Conservation (phyloP, 2,888 invertebrate species). For the Chaetogeoica ovagalla region DNA sequence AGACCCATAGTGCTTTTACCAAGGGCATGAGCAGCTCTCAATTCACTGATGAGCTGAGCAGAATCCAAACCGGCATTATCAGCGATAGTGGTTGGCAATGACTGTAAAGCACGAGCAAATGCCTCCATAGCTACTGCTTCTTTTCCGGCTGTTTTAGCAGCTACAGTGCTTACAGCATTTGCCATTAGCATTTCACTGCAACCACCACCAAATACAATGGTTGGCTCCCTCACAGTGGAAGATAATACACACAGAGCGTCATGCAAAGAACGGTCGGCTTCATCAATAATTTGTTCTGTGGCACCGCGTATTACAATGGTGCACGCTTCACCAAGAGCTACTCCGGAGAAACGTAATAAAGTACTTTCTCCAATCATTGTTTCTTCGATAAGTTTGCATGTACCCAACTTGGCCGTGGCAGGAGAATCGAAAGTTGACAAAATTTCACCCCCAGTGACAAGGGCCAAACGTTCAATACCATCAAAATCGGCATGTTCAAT, state of each 20-base stretch:
- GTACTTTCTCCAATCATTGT: slow-evolving; percentile 98
- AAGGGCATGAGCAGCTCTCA: slow-evolving; percentile 83
- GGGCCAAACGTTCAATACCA: slow-evolving; percentile 94
- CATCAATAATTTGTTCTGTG: slow-evolving; percentile 96
- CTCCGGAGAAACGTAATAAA: slow-evolving; percentile 91
- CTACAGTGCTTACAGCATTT: slow-evolving; percentile 80
- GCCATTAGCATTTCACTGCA: slow-evolving; percentile 98
- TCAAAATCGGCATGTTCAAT: slow-evolving; percentile 99
- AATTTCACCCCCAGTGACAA: slow-evolving; percentile 98
- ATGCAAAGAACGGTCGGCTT: slow-evolving; percentile 96
- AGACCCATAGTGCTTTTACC: slow-evolving; percentile 36
- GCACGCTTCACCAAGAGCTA: slow-evolving; percentile 93
- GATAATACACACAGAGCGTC: slow-evolving; percentile 90
- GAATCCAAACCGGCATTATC: slow-evolving; percentile 99
- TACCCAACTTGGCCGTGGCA: slow-evolving; percentile 59
- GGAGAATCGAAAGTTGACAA: slow-evolving; percentile 95
- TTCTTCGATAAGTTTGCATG: slow-evolving; percentile 96
- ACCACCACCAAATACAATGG: slow-evolving; percentile 52
- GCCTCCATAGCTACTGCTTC: slow-evolving; percentile 97
- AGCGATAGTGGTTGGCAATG: slow-evolving; percentile 92
- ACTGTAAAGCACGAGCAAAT: slow-evolving; percentile 84
- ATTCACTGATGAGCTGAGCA: slow-evolving; percentile 87
- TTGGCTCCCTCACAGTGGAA: slow-evolving; percentile 36
- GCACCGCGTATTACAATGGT: slow-evolving; percentile 96
- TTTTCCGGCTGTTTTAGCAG: slow-evolving; percentile 89